A percentile compares a stretch with the other conserved stretches of the same genome.
Conservation (phyloP, 2,797 vertebrate genomes). For the Neopelma chrysocephalum region DNA sequence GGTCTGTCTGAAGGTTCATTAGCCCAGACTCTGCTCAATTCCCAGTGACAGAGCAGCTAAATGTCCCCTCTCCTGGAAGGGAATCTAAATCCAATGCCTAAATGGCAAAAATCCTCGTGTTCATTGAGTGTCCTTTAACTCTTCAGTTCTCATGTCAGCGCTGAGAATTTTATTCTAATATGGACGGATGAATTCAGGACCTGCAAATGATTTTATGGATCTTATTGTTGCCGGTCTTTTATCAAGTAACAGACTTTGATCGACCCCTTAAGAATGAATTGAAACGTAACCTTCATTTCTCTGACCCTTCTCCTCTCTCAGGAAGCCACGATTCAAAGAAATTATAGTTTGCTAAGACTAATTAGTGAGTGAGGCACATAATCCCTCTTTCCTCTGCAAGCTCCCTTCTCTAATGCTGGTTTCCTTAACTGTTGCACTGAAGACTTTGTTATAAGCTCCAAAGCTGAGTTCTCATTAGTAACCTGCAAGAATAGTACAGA, state of each 20-base stretch:
- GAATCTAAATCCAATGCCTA: background rate
- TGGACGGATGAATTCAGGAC: background rate
- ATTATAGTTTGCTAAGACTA: conserved; percentile 18
- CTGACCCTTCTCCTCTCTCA: background rate
- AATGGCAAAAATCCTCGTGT: background rate
- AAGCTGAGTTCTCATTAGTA: conserved; percentile 25
- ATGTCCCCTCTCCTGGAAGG: background rate
- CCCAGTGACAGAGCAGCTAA: background rate
- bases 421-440: background rate
- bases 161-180: background rate
- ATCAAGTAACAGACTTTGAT: background rate
- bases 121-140: background rate
- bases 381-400: background rate
- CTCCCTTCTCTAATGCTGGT: background rate
- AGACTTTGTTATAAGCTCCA: conserved; percentile 13
- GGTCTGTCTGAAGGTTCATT: background rate
- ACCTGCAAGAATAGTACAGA: background rate
- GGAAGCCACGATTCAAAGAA: background rate
- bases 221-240: background rate
- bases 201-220: background rate
- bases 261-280: background rate
- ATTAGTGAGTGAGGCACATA: conserved; percentile 6
- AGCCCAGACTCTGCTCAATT: background rate
- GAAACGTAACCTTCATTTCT: background rate
- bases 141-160: background rate